Conservation (phyloP, 2,797 vertebrate genomes). For the Smutsia temminckii region DNA sequence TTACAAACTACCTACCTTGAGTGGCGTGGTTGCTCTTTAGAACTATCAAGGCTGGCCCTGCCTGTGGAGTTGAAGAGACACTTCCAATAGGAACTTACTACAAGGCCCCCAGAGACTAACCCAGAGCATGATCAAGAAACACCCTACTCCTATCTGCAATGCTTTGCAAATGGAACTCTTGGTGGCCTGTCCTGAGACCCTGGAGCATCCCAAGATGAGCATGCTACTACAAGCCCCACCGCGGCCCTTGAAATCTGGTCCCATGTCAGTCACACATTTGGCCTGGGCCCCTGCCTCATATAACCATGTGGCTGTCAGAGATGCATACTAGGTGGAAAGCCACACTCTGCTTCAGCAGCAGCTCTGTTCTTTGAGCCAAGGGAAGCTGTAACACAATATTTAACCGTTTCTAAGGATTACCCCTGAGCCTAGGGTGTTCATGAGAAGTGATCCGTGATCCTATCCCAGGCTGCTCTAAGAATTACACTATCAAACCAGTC, state of each 20-base stretch:
- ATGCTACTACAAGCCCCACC: background rate
- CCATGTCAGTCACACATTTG: background rate
- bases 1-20: background rate
- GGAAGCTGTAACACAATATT: background rate
- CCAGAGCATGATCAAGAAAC: background rate
- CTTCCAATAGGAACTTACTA: background rate
- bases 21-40: background rate
- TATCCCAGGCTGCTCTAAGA: background rate
- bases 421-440: background rate
- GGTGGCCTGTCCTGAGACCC: background rate
- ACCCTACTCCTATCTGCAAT: background rate
- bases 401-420: background rate
- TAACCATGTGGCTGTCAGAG: background rate
- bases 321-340: background rate
- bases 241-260: background rate
- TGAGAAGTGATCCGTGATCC: background rate
- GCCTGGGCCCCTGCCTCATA: background rate
- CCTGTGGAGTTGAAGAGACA: background rate
- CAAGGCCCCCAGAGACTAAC: background rate
- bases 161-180: background rate
- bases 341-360: background rate
- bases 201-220: background rate
- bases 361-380: background rate
- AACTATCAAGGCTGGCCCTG: background rate
- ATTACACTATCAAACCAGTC: background rate